These are phyloP conservation scores for Chorisops tibialis DNA, from an alignment of 2,888 invertebrate genomes.

Conservation along the genomic window DNA sequence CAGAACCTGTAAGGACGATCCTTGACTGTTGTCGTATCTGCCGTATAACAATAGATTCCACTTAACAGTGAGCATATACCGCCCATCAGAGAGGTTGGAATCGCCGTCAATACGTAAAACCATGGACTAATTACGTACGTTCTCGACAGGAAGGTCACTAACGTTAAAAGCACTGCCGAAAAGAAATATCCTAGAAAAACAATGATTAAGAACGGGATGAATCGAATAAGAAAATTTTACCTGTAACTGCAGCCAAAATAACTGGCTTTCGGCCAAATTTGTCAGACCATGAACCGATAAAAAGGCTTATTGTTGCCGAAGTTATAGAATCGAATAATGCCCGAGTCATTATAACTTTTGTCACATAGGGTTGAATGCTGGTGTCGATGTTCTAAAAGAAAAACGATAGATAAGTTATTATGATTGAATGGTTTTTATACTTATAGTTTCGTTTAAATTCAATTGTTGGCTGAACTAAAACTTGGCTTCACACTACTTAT, in stretches of 20 bases:
- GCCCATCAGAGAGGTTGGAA: slow-evolving; percentile 56
- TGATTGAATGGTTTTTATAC: no score
- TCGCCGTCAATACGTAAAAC: slow-evolving; percentile 49
- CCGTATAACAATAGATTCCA: slow-evolving; percentile 57
- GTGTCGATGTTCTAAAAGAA: no score
- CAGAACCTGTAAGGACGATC: no score
- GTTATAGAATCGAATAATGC: slow-evolving; percentile 58
- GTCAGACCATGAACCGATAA: slow-evolving; percentile 72
- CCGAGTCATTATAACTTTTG: slow-evolving; percentile 57
- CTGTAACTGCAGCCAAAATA: slow-evolving; percentile 57
- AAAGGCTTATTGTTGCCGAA: slow-evolving; percentile 61
- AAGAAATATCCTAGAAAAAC: neutral
- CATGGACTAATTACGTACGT: slow-evolving; percentile 2
- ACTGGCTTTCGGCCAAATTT: slow-evolving; percentile 66
- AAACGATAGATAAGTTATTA: no score
- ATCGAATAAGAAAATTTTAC: slow-evolving; percentile 44
- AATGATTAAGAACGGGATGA: neutral
- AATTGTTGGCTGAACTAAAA: no score
- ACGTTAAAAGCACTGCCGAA: neutral
- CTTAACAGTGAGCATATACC: slow-evolving; percentile 57
- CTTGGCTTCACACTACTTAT: no score
- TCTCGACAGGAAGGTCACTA: neutral
- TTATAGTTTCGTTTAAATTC: no score
- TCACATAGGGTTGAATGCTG: slow-evolving; percentile 61
- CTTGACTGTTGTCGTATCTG: slow-evolving; percentile 54